Base-by-base conservation (phyloP, 2,113 vertebrate species). In the Cepphus grylle region DNA sequence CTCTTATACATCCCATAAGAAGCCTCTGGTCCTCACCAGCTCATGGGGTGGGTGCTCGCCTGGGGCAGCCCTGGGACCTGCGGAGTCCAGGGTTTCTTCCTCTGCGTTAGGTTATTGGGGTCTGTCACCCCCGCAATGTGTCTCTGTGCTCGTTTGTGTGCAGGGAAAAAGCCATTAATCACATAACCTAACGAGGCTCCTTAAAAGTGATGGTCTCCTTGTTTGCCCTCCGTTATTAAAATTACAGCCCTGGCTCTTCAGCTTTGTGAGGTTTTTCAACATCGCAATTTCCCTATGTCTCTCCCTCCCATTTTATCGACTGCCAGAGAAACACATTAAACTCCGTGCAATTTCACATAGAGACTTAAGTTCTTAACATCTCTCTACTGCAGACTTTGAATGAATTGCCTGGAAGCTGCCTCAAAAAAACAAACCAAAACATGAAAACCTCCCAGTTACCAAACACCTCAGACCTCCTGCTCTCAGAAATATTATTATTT, bases 81-180 rank as follows among this genome's bases (percentile, higher is more conserved):
- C 3, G 5, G n/a, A 29, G 13, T 55, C 9, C 10, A 17, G 50
- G 20, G 7, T 7, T 5, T 58, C 9, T 50, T 86, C 11, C 22
- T 58, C n/a, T 73, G 10, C 1, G 0, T 7, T 18, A 17, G 19
- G 5, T 66, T 62, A 1, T 15, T 43, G 20, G 34, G 29, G 21
- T 79, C 23, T 76, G 9, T 36, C 49, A 56, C 4, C 8, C 20
- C 42, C 4, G 0, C 4, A 5, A 2, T 5, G 10, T 55, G 34
- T 26, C 22, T 58, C 18, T 55, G 45, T 74, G 73, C 20, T 80
- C 15, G 49, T 73, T 30, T 25, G 5, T 22, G 42, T 67, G 32
- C 36, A 73, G 38, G 7, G 8, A 59, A 25, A 67, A 65, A 88
- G 8, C 8, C 29, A 50, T 50, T 53, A 55, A 30, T 10, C 55